phyloP scores from a whole-genome alignment of 2,888 invertebrate genomes.

The Cataglyphis cursor region DNA sequence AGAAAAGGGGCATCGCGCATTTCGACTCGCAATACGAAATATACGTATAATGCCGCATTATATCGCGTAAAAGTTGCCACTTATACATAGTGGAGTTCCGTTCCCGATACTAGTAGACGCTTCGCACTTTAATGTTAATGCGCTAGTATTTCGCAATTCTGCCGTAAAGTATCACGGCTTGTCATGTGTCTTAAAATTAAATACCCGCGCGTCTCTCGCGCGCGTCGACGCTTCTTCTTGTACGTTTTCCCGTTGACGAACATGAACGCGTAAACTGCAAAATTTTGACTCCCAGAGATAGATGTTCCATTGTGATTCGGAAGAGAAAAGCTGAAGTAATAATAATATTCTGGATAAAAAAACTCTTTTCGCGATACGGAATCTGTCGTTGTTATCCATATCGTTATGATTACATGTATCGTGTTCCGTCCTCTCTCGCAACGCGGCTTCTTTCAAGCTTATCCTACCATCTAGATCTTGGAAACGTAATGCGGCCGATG shows the following conservation, averaged over 20 bases:
- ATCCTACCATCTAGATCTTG: conserved; percentile 74
- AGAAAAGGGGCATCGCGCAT: background rate
- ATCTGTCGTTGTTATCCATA: background rate
- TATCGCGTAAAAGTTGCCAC: background rate
- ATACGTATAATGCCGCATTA: background rate
- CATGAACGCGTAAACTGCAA: background rate
- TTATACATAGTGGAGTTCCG: background rate
- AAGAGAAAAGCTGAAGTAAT: background rate
- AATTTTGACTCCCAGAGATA: background rate
- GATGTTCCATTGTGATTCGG: background rate
- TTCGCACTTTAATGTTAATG: background rate
- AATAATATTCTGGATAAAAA: background rate
- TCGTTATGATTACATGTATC: background rate
- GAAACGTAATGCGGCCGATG: conserved; percentile 81
- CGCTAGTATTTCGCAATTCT: background rate
- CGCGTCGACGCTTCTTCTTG: no score
- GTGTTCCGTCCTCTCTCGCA: background rate
- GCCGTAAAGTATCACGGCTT: background rate
- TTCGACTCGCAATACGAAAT: background rate
- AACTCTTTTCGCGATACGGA: background rate
- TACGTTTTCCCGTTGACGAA: background rate
- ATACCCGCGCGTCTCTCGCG: background rate
- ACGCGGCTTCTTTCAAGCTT: background rate
- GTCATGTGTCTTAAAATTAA: background rate
- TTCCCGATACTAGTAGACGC: background rate